phyloP scores from a whole-genome alignment of 1,140 invertebrate species.

The Matsumurasca onukii region DNA sequence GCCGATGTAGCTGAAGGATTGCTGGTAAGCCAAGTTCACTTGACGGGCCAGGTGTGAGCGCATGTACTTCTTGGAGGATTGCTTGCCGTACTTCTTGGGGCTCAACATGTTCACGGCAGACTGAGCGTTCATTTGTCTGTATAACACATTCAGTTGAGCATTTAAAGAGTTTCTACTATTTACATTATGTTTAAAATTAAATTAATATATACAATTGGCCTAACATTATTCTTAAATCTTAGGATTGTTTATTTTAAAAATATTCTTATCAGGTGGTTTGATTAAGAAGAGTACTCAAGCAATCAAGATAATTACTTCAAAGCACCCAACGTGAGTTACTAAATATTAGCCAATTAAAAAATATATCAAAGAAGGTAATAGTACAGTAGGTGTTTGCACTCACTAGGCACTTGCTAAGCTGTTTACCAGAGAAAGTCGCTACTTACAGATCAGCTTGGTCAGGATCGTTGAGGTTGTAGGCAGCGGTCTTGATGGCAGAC shows the following conservation, averaged over 20 bases:
- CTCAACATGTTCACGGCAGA: slow-evolving; percentile 56
- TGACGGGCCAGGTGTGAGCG: slow-evolving; percentile 48
- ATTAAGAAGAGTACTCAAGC: too few species aligned
- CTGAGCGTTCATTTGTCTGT: slow-evolving; percentile 55
- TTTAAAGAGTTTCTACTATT: background rate
- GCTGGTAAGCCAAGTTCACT: slow-evolving; percentile 49
- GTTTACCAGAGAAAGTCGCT: background rate
- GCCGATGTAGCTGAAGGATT: slow-evolving; percentile 51
- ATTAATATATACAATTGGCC: background rate
- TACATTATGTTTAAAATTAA: background rate
- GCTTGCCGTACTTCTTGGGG: slow-evolving; percentile 52
- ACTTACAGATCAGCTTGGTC: slow-evolving; percentile 36
- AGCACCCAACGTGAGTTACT: too few species aligned
- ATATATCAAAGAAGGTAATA: too few species aligned
- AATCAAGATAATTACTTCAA: too few species aligned
- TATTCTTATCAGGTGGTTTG: too few species aligned
- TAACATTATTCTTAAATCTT: background rate
- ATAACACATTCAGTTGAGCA: background rate
- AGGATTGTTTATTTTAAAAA: background rate
- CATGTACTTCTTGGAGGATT: slow-evolving; percentile 53
- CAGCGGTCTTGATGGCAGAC: slow-evolving; percentile 54
- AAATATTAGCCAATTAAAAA: too few species aligned
- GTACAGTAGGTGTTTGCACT: too few species aligned
- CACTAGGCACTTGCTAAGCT: too few species aligned
- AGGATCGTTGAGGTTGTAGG: slow-evolving; percentile 48